Evolutionary conservation across 1,140 invertebrate genomes (phyloP), one percentile per base, ranked within the genome.

Genomic region (Danaus melanippus): DNA sequence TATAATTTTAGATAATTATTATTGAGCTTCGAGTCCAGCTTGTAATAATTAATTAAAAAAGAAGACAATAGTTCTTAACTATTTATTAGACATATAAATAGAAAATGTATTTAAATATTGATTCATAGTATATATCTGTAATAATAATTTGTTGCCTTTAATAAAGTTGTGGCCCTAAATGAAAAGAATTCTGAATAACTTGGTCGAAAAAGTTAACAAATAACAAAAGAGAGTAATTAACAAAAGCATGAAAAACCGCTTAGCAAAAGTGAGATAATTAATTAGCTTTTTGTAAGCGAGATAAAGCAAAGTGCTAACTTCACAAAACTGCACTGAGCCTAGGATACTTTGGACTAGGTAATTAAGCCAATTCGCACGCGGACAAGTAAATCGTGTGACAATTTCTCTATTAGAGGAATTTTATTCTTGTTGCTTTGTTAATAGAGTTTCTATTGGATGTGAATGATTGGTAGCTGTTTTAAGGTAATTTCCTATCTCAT

Each of bases 261-360:
- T 61, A 56, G 46, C 42, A 45, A n/a, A 11, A 50, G 41, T 41
- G 12, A 53, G 49, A 48, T 56, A 53, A 56, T 61, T 61, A 61
- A 61, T 52, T 56, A 49, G 50, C 53, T 61, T 56, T 61, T 61
- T 61, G 59, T 61, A 53, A 61, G 53, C 50, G 53, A 46, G 46
- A 56, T 49, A 53, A 55, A 40, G 58, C 52, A 60, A 55, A 60
- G 58, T 55, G 58, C 58, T 60, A 60, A 60, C 58, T 60, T 53
- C 43, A 54, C 58, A 55, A 60, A 60, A 60, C 44, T 60, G 58
- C 52, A 60, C 12, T 21, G 54, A 56, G 54, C 54, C 58, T 56
- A 53, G 53, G 50, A 56, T 46, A 52, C 50, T 52, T 61, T 42
- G 50, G 59, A 61, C 49, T 56, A 56, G 50, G 50, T 50, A 61